A percentile compares a stretch with the other conserved stretches of the same genome.
Evolutionary conservation across 2,797 vertebrate species (phyloP).

Genomic region (Echiichthys vipera): DNA sequence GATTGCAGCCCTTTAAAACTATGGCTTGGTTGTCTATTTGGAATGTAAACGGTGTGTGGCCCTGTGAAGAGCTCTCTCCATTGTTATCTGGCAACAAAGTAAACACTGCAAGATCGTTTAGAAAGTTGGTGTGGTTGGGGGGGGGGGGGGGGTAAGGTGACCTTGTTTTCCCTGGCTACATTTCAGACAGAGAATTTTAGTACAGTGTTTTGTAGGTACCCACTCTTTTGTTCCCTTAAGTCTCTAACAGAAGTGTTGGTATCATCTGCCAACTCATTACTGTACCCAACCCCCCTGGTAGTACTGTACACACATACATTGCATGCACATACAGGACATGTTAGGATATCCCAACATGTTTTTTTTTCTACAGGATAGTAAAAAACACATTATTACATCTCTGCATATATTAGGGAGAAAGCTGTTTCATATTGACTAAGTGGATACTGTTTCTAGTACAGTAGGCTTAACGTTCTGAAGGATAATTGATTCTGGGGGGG

Average conservation of each 20-base stretch:
- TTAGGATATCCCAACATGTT: neutral
- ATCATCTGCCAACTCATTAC: slow-evolving; percentile 48
- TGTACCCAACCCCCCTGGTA: too few relatives aligned
- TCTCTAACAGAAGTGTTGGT: slow-evolving; percentile 34
- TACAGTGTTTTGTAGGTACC: slow-evolving; percentile 24
- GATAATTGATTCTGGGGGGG: neutral
- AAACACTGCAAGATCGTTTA: slow-evolving; percentile 51
- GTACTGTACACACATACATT: neutral
- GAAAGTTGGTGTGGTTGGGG: slow-evolving; percentile 5
- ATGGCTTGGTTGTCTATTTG: slow-evolving; percentile 40
- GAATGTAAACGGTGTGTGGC: slow-evolving; percentile 49
- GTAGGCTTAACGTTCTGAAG: neutral
- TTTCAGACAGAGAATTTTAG: slow-evolving; percentile 34
- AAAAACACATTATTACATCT: neutral
- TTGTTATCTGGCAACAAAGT: slow-evolving; percentile 50
- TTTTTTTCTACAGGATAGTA: neutral
- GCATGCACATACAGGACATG: neutral
- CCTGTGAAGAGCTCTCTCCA: slow-evolving; percentile 23
- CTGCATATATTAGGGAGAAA: neutral
- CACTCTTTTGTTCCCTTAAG: slow-evolving; percentile 28
- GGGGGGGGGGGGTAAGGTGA: slow-evolving; percentile 5
- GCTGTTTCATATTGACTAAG: neutral
- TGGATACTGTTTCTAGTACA: neutral
- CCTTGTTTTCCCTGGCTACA: slow-evolving; percentile 52
- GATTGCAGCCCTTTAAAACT: slow-evolving; percentile 20